These are phyloP conservation scores for Ostrea denselamellosa DNA, from an alignment of 1,140 invertebrate genomes.

Conservation along the genomic window DNA sequence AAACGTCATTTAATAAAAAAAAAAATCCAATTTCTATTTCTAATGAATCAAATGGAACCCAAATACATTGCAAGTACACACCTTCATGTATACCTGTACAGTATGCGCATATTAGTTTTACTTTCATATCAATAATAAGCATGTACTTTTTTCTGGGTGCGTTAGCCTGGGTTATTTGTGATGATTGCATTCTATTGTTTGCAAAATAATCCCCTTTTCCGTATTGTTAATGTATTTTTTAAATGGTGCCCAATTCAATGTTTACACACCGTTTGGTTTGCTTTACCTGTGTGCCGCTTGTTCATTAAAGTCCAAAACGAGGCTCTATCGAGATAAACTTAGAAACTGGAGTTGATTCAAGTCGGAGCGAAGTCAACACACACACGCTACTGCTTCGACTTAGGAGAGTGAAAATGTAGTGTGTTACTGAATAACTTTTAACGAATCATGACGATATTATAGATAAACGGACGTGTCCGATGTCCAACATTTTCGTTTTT, in stretches of 20 bases:
- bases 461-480: background rate
- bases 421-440: background rate
- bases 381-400: background rate
- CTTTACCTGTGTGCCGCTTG: slow-evolving; percentile 24
- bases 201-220: slow-evolving; percentile 1
- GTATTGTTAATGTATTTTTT: slow-evolving; percentile 8
- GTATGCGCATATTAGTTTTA: too few species aligned
- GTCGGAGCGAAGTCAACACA: slow-evolving; percentile 20
- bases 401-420: slow-evolving; percentile 8
- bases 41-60: background rate
- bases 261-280: slow-evolving; percentile 28
- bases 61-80: background rate
- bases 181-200: slow-evolving; percentile 38
- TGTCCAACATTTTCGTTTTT: background rate
- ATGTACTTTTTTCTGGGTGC: background rate
- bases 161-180: background rate
- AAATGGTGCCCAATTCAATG: background rate
- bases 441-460: background rate
- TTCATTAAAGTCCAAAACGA: slow-evolving; percentile 30
- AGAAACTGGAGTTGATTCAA: slow-evolving; percentile 32
- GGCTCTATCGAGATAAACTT: slow-evolving; percentile 33
- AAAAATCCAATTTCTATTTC: too few species aligned
- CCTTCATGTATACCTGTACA: background rate
- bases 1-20: too few species aligned
- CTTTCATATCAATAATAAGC: too few species aligned